Base-by-base conservation (phyloP, 1,140 invertebrate genomes). In the Lasioglossum albipes region DNA sequence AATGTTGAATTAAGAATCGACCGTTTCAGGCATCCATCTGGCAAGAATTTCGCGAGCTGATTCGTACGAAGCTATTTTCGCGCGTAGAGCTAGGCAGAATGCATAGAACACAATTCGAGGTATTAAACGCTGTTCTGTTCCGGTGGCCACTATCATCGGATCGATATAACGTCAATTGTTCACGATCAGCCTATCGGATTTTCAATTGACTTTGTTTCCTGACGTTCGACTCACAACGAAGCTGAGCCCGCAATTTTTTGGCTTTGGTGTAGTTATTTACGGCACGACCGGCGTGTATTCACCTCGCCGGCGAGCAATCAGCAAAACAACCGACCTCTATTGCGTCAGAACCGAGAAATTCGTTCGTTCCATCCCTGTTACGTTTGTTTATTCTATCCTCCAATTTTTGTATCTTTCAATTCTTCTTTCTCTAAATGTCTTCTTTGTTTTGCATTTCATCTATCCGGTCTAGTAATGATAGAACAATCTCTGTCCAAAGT, bases 251-350 rank as follows among this genome's bases (percentile, higher is more conserved):
- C 70, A 79, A 79, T 74, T 79, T 79, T 74, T 79, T 27, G 52
- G 70, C 62, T 66, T 74, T 74, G 31, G 27, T 49, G 36, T 61
- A 36, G 71, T 79, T 79, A 79, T 79, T 79, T 79, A 79, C 77
- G 49, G 49, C 64, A 41, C 27, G 16, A 36, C 7, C 52, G 1
- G 7, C 18, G 70, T 20, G 49, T 74, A 79, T 79, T 79, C 70
- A 79, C 77, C 66, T 79, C 49, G 27, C 61, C 49, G 16, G 41
- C 31, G 16, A 22, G 49, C 77, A 79, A 79, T 79, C 77, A 74
- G 52, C 70, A 59, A 57, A 66, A 74, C 77, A 79, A 79, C 49
- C 41, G 49, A 20, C 18, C 41, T 27, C 18, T 41, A 20, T 9
- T 41, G 42, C 70, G 36, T 12, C 20, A 59, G 36, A 45, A 72